A percentile compares a stretch with the other conserved stretches of the same genome.
phyloP scores from a whole-genome alignment of 2,113 vertebrate genomes.

The Leuciscus idus region DNA sequence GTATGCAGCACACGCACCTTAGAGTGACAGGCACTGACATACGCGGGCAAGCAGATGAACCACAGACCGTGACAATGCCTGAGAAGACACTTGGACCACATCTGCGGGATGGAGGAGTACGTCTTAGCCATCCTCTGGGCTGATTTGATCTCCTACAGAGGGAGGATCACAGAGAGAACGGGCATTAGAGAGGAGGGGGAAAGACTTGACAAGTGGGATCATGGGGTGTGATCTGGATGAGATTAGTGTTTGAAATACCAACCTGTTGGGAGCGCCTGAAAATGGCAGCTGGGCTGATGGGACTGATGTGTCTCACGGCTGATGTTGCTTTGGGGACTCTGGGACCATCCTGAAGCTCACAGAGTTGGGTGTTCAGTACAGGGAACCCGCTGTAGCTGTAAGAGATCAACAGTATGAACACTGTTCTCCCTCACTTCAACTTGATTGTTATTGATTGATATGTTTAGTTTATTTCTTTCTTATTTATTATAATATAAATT shows the following conservation, averaged over 20 bases:
- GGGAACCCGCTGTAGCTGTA: conserved; percentile 94
- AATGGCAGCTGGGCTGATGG: conserved; percentile 92
- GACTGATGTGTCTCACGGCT: conserved; percentile 85
- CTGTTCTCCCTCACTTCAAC: not conserved
- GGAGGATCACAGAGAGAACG: not conserved
- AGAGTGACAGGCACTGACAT: conserved; percentile 89
- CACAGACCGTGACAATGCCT: conserved; percentile 95
- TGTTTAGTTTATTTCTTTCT: too few species aligned
- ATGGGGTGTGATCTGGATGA: not conserved
- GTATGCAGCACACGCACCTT: conserved; percentile 93
- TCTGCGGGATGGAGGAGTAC: conserved; percentile 93
- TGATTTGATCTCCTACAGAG: conserved; percentile 89
- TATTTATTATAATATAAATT: too few species aligned
- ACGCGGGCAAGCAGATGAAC: conserved; percentile 97
- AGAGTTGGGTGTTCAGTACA: conserved; percentile 86
- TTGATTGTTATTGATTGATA: not conserved
- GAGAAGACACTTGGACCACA: conserved; percentile 97
- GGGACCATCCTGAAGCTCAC: conserved; percentile 85
- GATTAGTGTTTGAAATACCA: conserved; percentile 25
- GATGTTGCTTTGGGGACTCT: conserved; percentile 75
- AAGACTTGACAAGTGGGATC: conserved; percentile 22
- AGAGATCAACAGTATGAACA: conserved; percentile 37
- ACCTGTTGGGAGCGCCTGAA: conserved; percentile 98
- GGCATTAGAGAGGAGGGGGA: conserved; percentile 34
- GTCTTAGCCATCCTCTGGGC: conserved; percentile 94